Conservation (phyloP, 2,888 invertebrate genomes). For the Leptinotarsa juncta region DNA sequence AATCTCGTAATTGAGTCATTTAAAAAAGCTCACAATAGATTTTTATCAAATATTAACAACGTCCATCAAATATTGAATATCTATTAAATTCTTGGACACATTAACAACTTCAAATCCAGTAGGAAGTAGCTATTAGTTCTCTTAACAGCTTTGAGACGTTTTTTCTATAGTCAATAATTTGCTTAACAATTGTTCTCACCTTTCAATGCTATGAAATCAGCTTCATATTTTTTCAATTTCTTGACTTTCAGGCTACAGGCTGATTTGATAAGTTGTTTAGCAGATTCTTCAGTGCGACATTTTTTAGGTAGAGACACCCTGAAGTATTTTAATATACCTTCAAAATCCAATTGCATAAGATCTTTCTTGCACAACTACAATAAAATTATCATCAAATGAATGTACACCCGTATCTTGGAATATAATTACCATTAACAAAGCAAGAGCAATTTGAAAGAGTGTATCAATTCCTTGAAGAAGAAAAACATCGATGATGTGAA, state of each 20-base stretch:
- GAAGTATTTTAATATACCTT: slow-evolving; percentile 97
- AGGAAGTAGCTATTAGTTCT: no score
- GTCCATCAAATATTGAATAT: no score
- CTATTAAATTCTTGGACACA: no score
- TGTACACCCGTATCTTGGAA: neutral
- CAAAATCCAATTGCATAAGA: slow-evolving; percentile 92
- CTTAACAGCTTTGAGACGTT: no score
- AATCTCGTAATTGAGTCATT: no score
- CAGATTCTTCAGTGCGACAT: slow-evolving; percentile 91
- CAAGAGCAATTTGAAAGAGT: slow-evolving; percentile 95
- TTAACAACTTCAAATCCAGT: no score
- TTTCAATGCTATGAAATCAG: slow-evolving; percentile 85
- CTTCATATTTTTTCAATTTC: slow-evolving; percentile 94
- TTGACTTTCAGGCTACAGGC: slow-evolving; percentile 94
- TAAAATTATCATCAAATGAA: slow-evolving; percentile 18
- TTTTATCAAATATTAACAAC: no score
- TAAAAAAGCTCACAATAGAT: no score
- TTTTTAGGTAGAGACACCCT: slow-evolving; percentile 96
- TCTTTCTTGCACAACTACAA: slow-evolving; percentile 84
- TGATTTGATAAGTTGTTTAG: slow-evolving; percentile 87
- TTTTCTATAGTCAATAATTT: neutral
- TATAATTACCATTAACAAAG: slow-evolving; percentile 82
- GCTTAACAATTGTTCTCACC: slow-evolving; percentile 65
- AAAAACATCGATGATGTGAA: slow-evolving; percentile 97
- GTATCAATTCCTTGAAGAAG: slow-evolving; percentile 94